Conservation (phyloP, 2,888 invertebrate species). For the Eremobia ochroleuca region DNA sequence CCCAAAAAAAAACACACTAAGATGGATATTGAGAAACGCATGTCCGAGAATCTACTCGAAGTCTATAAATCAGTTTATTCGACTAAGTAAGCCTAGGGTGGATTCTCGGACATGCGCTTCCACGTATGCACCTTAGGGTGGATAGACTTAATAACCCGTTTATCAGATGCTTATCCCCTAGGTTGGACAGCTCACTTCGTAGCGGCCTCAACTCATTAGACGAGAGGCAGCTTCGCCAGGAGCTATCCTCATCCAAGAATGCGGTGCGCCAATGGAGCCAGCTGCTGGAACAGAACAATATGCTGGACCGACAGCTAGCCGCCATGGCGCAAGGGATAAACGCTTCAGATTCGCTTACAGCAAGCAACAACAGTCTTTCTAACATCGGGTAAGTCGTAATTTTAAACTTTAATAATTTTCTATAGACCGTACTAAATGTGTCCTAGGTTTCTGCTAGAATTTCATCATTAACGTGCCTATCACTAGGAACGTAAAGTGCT, state of each 20-base stretch:
- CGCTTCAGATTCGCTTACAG: conserved; percentile 85
- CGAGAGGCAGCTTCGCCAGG: conserved; percentile 87
- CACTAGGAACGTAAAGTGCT: neutral
- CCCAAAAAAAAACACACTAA: neutral
- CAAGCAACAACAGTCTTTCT: conserved; percentile 88
- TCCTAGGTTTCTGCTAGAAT: neutral
- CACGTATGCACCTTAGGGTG: neutral
- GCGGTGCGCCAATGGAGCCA: conserved; percentile 89
- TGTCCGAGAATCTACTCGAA: neutral
- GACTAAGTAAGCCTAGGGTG: neutral
- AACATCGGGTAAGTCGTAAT: conserved; percentile 86
- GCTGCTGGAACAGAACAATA: conserved; percentile 86
- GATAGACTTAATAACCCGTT: neutral
- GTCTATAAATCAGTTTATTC: neutral
- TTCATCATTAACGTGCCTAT: neutral
- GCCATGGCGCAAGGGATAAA: conserved; percentile 88
- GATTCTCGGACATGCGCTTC: neutral
- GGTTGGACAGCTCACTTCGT: conserved; percentile 88
- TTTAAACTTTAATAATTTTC: neutral
- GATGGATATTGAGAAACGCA: neutral
- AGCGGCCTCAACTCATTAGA: conserved; percentile 89
- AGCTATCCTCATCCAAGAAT: conserved; percentile 85
- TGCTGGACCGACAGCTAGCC: conserved; percentile 86
- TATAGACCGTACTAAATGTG: neutral
- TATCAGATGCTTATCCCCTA: conserved; percentile 55